phyloP scores from a whole-genome alignment of 1,140 invertebrate species.

The Bombus vancouverensis region DNA sequence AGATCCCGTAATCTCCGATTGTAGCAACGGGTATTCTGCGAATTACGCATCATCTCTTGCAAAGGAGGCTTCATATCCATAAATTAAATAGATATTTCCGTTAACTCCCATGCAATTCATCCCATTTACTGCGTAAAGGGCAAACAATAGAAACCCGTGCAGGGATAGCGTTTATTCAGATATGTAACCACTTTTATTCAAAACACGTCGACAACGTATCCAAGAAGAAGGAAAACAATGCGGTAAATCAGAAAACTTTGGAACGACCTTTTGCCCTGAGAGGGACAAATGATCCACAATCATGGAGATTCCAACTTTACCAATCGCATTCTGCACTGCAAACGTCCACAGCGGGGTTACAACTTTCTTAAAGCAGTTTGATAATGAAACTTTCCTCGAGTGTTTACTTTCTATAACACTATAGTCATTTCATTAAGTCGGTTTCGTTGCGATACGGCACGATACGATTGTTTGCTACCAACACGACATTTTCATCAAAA shows the following conservation, averaged over 20 bases:
- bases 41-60: slow-evolving; percentile 55
- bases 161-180: not conserved
- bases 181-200: not conserved
- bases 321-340: slow-evolving; percentile 55
- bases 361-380: slow-evolving; percentile 53
- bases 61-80: slow-evolving; percentile 19
- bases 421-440: slow-evolving; percentile 47
- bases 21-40: slow-evolving; percentile 32
- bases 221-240: not conserved
- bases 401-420: slow-evolving; percentile 58
- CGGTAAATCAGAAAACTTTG: slow-evolving; percentile 51
- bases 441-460: not conserved
- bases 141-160: not conserved
- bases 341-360: slow-evolving; percentile 1
- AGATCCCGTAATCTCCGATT: slow-evolving; percentile 61
- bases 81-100: not conserved
- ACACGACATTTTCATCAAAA: not conserved
- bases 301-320: slow-evolving; percentile 61
- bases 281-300: slow-evolving; percentile 56
- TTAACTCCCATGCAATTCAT: not conserved
- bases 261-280: slow-evolving; percentile 55
- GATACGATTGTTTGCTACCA: not conserved
- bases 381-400: slow-evolving; percentile 52
- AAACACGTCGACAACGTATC: not conserved
- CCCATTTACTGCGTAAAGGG: not conserved